Evolutionary conservation across 2,797 vertebrate genomes (phyloP), one percentile per base, ranked within the genome.

Genomic region (Ctenochaetus hawaiiensis): DNA sequence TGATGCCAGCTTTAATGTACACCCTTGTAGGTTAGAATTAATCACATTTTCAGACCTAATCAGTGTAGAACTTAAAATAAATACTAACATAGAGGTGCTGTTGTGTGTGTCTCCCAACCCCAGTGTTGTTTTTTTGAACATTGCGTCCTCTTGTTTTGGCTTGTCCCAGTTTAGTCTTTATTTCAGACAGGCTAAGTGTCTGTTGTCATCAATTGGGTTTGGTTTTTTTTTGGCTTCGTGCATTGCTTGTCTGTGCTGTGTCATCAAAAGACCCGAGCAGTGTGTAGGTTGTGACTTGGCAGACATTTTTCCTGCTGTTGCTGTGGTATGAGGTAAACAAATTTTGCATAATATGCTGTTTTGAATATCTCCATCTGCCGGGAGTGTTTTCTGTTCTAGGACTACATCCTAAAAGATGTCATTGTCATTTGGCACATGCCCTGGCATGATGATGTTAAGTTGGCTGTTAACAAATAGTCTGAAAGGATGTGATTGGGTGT

Each of bases 141-240:
- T 30, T 0, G 2, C 11, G 1, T 12, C 1, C 0, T 58, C 48
- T 73, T 59, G 67, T 75, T 65, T 77, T 30, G 23, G 23, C 67
- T 64, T 48, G 20, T 74, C 64, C 17, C 52, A 20, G 14, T 30
- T 43, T 2, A 7, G 13, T 56, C n/a, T 22, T 54, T 4, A 59
- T 67, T 68, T 68, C 57, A 62, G 14, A 48, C 30, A 44, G n/a
- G n/a, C 6, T 80, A 47, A 56, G 52, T 63, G 20, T 20, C 20
- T 56, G 12, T 16, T 51, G n/a, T 70, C 34, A 53, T 74, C 23
- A 22, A 11, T 58, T 63, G 65, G 44, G 22, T 60, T 45, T 43
- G 14, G 6, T 30, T 47, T 61, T 57, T 57, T 61, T 57, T 57
- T 57, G 17, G 8, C 52, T 44, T 60, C 59, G 6, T 56, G 49